These are phyloP conservation scores for Sebastes vulpes DNA, from an alignment of 2,797 vertebrate species.

Conservation along the genomic window DNA sequence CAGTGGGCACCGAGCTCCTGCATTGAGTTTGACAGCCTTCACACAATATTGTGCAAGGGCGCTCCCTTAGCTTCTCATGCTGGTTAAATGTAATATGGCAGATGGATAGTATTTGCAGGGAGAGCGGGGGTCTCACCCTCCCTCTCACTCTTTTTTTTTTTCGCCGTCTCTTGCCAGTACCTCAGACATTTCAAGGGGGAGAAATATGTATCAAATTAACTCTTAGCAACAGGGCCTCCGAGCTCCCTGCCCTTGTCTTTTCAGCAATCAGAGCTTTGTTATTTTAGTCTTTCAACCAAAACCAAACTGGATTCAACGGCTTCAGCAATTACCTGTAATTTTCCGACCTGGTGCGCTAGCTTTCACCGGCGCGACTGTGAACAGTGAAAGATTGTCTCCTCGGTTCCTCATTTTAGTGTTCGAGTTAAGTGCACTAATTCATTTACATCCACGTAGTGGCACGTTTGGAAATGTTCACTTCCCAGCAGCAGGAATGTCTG, in stretches of 20 bases:
- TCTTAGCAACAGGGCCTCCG: slow-evolving; percentile 77
- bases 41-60: slow-evolving; percentile 80
- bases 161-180: slow-evolving; percentile 77
- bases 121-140: slow-evolving; percentile 79
- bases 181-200: slow-evolving; percentile 81
- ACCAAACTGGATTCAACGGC: slow-evolving; percentile 84
- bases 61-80: slow-evolving; percentile 80
- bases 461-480: slow-evolving; percentile 82
- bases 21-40: slow-evolving; percentile 84
- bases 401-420: slow-evolving; percentile 59
- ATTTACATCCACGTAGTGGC: slow-evolving; percentile 72
- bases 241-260: slow-evolving; percentile 80
- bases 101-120: slow-evolving; percentile 83
- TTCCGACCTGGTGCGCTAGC: slow-evolving; percentile 80
- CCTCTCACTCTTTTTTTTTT: slow-evolving; percentile 63
- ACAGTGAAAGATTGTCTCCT: slow-evolving; percentile 80
- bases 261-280: slow-evolving; percentile 86
- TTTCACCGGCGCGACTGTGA: slow-evolving; percentile 64
- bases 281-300: slow-evolving; percentile 85
- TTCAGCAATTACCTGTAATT: slow-evolving; percentile 86
- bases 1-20: slow-evolving; percentile 69
- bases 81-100: slow-evolving; percentile 82
- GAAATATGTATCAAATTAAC: slow-evolving; percentile 87
- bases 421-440: slow-evolving; percentile 73
- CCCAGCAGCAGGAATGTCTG: slow-evolving; percentile 65